Evolutionary conservation across 2,797 vertebrate genomes (phyloP).

Genomic region (Ceyx erithaca): DNA sequence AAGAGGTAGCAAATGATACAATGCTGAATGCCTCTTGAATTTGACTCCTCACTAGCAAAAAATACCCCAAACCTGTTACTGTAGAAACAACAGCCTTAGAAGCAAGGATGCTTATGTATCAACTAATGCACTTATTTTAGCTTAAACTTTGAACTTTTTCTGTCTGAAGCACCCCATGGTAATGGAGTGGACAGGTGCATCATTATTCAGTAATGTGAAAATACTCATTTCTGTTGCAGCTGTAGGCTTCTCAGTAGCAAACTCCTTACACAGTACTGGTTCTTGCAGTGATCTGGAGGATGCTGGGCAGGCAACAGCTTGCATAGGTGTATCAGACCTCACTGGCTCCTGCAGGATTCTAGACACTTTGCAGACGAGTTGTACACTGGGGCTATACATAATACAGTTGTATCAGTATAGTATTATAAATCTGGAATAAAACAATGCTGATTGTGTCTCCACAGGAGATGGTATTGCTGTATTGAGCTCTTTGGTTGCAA

Average conservation of each 20-base stretch:
- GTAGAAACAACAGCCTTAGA: background rate
- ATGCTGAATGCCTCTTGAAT: background rate
- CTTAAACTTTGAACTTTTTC: background rate
- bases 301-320: background rate
- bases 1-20: background rate
- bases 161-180: background rate
- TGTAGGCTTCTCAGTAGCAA: fast-evolving
- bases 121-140: background rate
- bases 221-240: background rate
- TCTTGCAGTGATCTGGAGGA: background rate
- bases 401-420: background rate
- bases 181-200: background rate
- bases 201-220: background rate
- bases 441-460: background rate
- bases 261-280: background rate
- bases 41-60: background rate
- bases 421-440: background rate
- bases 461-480: background rate
- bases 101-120: background rate
- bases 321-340: background rate
- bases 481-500: background rate
- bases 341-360: background rate
- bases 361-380: background rate
- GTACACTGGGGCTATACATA: background rate
- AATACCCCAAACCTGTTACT: background rate